Conservation (phyloP, 2,797 vertebrate genomes). For the Halcyon chelicuti region DNA sequence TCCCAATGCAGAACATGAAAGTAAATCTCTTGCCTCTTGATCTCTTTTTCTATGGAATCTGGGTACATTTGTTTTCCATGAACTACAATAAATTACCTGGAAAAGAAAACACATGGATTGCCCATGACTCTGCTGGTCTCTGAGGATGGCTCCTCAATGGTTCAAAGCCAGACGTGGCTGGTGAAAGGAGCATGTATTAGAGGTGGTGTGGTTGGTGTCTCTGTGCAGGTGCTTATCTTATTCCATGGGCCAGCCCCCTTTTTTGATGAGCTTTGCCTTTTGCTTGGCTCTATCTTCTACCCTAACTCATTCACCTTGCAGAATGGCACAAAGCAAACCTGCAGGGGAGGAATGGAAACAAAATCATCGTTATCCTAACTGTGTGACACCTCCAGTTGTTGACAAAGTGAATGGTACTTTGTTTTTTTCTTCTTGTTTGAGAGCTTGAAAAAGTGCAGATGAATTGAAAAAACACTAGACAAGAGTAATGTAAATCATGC, state of each 20-base stretch:
- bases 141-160: neutral
- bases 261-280: neutral
- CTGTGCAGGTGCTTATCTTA: neutral
- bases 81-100: neutral
- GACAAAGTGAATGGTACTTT: neutral
- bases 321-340: neutral
- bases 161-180: neutral
- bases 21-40: neutral
- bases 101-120: neutral
- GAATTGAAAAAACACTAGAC: neutral
- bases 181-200: neutral
- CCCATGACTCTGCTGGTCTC: neutral
- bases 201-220: accelerated
- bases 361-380: neutral
- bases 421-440: neutral
- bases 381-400: neutral
- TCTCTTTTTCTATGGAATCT: neutral
- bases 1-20: neutral
- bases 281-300: neutral
- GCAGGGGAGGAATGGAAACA: neutral
- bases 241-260: neutral
- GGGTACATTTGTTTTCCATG: neutral
- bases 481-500: conserved; percentile 11
- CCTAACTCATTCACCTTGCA: accelerated
- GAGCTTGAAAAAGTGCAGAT: neutral